Evolutionary conservation across 2,113 vertebrate genomes (phyloP).

Genomic region (Microcebus jonahi): DNA sequence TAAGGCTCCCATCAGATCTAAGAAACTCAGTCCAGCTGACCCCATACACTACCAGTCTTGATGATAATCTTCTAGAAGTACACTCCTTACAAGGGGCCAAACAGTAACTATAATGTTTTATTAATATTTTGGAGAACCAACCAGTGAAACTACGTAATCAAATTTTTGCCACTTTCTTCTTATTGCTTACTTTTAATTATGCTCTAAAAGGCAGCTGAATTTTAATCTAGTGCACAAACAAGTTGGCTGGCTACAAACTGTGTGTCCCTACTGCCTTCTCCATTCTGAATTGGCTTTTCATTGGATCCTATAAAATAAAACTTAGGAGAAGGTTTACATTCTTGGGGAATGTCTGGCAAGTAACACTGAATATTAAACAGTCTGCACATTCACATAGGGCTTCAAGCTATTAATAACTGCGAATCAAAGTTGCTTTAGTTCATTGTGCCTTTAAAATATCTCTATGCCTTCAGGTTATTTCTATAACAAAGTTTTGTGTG

Average conservation of each 20-base stretch:
- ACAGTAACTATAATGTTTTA: background rate
- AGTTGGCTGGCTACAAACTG: constrained; percentile 30
- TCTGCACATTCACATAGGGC: constrained; percentile 19
- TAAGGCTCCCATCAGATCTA: background rate
- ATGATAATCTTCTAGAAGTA: background rate
- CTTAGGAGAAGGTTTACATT: constrained; percentile 70
- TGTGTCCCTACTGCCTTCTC: constrained; percentile 32
- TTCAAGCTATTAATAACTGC: constrained; percentile 54
- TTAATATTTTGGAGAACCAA: constrained; percentile 23
- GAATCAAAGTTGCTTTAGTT: constrained; percentile 38
- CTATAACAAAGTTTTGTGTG: background rate
- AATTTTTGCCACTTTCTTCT: constrained; percentile 22
- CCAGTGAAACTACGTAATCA: background rate
- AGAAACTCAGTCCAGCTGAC: background rate
- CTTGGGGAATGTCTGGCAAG: constrained; percentile 11
- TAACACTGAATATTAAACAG: constrained; percentile 66
- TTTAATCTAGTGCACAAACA: constrained; percentile 52
- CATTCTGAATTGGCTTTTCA: constrained; percentile 70
- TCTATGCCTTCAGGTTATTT: constrained; percentile 60
- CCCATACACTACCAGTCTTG: background rate
- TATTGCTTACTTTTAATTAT: constrained; percentile 60
- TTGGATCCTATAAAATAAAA: constrained; percentile 64
- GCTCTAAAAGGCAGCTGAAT: constrained; percentile 35
- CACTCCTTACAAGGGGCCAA: background rate
- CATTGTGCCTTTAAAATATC: constrained; percentile 37